Evolutionary conservation across 2,797 vertebrate genomes (phyloP), one percentile per base, ranked within the genome.

Genomic region (Taeniopygia guttata): DNA sequence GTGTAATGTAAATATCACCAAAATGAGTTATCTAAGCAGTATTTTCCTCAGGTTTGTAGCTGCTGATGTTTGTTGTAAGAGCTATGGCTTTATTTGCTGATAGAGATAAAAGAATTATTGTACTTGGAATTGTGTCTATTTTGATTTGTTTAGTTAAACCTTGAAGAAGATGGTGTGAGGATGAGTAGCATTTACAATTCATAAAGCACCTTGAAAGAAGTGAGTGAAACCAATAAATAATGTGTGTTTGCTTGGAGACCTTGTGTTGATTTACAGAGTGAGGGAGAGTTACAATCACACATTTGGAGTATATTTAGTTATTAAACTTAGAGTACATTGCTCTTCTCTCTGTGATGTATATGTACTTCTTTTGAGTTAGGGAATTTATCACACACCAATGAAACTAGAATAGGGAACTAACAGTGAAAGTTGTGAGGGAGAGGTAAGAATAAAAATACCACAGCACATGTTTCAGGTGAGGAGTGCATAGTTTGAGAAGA

Each of bases 201-300:
- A 23, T 77, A 62, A 83, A 76, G n/a, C 15, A 18, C 19, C 23
- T 70, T 84, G 64, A 70, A 74, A 80, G 32, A 81, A 55, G 45
- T 30, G 11, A 69, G 26, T 62, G 40, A 73, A 93, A 43, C 16
- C 45, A 49, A 3, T 60, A 59, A 27, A 17, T 19, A 32, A 19
- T 5, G 2, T 0, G 0, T 46, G 15, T 36, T 66, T 68, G 22
- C 25, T 62, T 69, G 51, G 55, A 38, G 55, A 38, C 8, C 13
- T 60, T 60, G 27, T 68, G 16, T 30, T 87, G 64, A 43, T 15
- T 75, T 69, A 36, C 75, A 38, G 49, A 56, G 36, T 29, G 49
- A 67, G 51, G 32, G 78, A 55, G 16, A 83, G 38, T 56, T 86
- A 25, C 30, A 29, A 46, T 16, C 63, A 45, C 10, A 2, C 63